phyloP scores from a whole-genome alignment of 2,797 vertebrate genomes.

The Morelia viridis region DNA sequence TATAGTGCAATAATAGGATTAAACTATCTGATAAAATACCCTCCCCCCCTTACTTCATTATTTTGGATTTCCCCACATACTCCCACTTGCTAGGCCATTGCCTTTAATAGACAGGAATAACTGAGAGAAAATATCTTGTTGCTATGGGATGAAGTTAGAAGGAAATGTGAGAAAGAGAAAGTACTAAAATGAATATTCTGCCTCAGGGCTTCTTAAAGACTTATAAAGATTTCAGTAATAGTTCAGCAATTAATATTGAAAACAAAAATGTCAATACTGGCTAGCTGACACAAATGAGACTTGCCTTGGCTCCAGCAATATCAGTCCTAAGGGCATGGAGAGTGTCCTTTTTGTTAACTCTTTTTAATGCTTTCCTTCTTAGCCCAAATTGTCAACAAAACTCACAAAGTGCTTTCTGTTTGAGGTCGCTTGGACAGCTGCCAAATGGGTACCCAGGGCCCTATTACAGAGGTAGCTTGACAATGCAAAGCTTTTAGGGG shows the following conservation, averaged over 20 bases:
- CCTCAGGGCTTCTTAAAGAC: constrained; percentile 17
- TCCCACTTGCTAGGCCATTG: not conserved
- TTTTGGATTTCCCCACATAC: not conserved
- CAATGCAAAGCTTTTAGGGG: constrained; percentile 58
- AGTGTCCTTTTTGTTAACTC: constrained; percentile 49
- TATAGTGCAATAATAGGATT: constrained; percentile 71
- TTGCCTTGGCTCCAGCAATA: constrained; percentile 47
- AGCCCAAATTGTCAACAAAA: constrained; percentile 48
- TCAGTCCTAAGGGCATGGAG: constrained; percentile 45
- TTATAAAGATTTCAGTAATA: not conserved
- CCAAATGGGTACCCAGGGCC: constrained; percentile 49
- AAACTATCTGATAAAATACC: constrained; percentile 52
- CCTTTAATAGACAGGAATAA: not conserved
- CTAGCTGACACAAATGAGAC: constrained; percentile 6
- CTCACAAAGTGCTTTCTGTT: constrained; percentile 54
- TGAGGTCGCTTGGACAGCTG: constrained; percentile 58
- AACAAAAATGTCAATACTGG: not conserved
- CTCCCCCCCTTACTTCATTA: not conserved
- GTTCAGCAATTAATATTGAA: not conserved
- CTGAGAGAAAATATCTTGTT: constrained; percentile 55
- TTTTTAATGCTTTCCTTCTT: constrained; percentile 40
- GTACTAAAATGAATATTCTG: constrained; percentile 42
- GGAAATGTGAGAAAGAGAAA: constrained; percentile 36
- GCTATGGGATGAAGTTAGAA: constrained; percentile 47
- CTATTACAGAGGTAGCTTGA: constrained; percentile 61